Percentiles rank a stretch among this genome's conserved stretches.
These are phyloP conservation scores for Otocyon megalotis DNA, from an alignment of 2,113 vertebrate species.

Conservation along the genomic window DNA sequence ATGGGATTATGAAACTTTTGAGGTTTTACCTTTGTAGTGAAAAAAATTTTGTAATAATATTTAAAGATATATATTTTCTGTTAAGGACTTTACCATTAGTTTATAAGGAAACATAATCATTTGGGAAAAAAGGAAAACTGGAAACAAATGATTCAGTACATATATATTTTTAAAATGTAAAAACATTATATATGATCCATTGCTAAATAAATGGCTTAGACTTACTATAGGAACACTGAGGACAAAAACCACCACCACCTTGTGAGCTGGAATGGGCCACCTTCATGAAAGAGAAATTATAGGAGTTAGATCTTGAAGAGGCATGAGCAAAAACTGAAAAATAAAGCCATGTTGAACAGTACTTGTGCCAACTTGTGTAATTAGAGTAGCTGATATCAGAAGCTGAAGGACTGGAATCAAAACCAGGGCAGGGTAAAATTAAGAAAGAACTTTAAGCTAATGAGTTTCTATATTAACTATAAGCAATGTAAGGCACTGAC, in stretches of 20 bases:
- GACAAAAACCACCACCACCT: not conserved
- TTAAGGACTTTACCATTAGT: not conserved
- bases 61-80: not conserved
- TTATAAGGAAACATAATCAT: constrained; percentile 37
- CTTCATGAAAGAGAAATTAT: constrained; percentile 25
- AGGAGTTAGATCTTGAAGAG: not conserved
- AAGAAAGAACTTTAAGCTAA: constrained; percentile 1
- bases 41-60: not conserved
- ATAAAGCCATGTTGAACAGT: not conserved
- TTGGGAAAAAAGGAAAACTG: not conserved
- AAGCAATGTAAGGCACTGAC: not conserved
- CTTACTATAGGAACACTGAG: not conserved
- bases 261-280: not conserved
- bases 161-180: not conserved
- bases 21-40: not conserved
- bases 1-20: not conserved
- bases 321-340: not conserved
- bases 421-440: not conserved
- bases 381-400: constrained; percentile 24
- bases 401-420: not conserved
- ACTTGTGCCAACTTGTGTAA: not conserved
- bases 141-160: not conserved
- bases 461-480: constrained; percentile 11
- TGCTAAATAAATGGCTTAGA: constrained; percentile 12
- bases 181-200: not conserved